These are phyloP conservation scores for Habropoda laboriosa DNA, from an alignment of 1,140 invertebrate species.

Conservation along the genomic window DNA sequence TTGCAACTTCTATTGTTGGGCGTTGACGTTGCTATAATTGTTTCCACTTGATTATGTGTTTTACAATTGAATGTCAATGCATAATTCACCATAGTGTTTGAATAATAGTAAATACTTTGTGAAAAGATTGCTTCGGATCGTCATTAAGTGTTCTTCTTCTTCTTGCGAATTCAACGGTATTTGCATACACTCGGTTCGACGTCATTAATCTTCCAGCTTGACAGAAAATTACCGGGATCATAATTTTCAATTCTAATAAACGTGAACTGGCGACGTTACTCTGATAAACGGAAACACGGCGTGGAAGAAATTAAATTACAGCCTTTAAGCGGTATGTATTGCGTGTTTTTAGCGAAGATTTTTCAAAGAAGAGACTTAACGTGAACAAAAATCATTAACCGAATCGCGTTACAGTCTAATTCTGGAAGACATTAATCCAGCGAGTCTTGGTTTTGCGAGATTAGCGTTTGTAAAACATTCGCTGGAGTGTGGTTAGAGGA, in stretches of 20 bases:
- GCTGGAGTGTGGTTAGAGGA: not conserved
- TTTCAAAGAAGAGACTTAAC: not conserved
- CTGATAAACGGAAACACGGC: not conserved
- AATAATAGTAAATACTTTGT: too few relatives aligned
- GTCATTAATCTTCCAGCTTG: not conserved
- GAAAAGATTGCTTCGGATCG: not conserved
- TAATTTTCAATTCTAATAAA: constrained; percentile 47
- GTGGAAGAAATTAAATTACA: constrained; percentile 6
- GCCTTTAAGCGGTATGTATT: not conserved
- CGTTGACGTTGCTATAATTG: too few relatives aligned
- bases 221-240: constrained; percentile 16
- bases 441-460: not conserved
- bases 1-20: not conserved
- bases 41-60: not conserved
- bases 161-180: not conserved
- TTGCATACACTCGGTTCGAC: constrained; percentile 9
- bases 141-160: not conserved
- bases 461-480: not conserved
- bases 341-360: not conserved
- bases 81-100: not conserved
- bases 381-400: not conserved
- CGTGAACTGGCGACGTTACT: too few relatives aligned
- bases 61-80: not conserved
- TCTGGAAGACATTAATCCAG: not conserved
- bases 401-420: not conserved